These are phyloP conservation scores for Lithobates pipiens DNA, from an alignment of 2,797 vertebrate species.

Conservation along the genomic window DNA sequence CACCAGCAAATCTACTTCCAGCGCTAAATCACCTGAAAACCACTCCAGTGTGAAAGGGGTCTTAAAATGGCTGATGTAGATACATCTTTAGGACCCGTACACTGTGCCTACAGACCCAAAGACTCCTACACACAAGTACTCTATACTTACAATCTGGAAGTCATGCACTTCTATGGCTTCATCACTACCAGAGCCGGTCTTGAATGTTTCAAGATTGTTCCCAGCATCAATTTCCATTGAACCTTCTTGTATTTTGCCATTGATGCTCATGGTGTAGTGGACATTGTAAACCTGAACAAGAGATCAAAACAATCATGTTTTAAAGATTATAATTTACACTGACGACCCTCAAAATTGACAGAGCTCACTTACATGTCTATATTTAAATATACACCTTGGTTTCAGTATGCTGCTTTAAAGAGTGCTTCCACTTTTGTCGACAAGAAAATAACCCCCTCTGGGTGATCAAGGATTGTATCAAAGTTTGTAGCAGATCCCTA, in stretches of 20 bases:
- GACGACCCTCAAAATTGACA: not conserved
- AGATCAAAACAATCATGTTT: not conserved
- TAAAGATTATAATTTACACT: not conserved
- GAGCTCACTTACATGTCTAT: not conserved
- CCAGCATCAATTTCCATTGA: constrained; percentile 92
- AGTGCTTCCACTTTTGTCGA: too few relatives aligned
- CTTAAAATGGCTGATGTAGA: too few relatives aligned
- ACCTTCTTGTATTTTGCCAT: constrained; percentile 88
- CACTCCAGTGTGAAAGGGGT: too few relatives aligned
- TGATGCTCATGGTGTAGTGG: constrained; percentile 91
- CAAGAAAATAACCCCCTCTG: too few relatives aligned
- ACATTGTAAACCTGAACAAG: constrained; percentile 88
- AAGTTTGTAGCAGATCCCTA: too few relatives aligned
- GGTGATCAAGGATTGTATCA: too few relatives aligned
- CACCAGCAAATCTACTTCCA: too few relatives aligned
- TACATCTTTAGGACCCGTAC: too few relatives aligned
- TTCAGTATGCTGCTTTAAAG: not conserved
- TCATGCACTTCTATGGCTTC: constrained; percentile 91
- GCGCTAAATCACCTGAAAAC: too few relatives aligned
- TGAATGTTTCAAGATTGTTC: constrained; percentile 91
- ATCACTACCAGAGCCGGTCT: constrained; percentile 83
- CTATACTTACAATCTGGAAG: constrained; percentile 90
- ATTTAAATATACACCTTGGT: not conserved
- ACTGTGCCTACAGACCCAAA: not conserved
- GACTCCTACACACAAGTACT: not conserved